Evolutionary conservation across 2,888 invertebrate genomes (phyloP).

Genomic region (Sericinus montela): DNA sequence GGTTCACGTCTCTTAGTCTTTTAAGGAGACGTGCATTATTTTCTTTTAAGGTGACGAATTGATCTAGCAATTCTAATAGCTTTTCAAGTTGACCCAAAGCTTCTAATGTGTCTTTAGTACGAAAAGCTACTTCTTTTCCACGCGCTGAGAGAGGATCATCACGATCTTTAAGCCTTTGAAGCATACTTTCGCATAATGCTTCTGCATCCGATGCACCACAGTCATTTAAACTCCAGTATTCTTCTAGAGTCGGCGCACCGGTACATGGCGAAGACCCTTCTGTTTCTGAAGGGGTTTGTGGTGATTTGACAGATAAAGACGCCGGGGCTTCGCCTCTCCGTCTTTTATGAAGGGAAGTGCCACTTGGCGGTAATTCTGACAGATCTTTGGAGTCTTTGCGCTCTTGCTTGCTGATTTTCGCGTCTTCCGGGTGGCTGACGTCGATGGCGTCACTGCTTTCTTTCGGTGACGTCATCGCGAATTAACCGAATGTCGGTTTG

Average conservation of each 20-base stretch:
- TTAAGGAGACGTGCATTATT: constrained; percentile 84
- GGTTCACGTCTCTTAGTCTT: constrained; percentile 85
- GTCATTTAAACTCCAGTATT: constrained; percentile 48
- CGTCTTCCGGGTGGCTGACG: constrained; percentile 30
- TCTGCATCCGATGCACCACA: constrained; percentile 48
- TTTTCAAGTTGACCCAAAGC: constrained; percentile 89
- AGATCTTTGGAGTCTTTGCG: constrained; percentile 46
- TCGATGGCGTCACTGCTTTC: constrained; percentile 56
- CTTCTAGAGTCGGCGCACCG: constrained; percentile 56
- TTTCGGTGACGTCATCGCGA: constrained; percentile 58
- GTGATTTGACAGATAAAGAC: constrained; percentile 55
- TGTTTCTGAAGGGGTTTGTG: constrained; percentile 60
- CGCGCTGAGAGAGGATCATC: constrained; percentile 71
- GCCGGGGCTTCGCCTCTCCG: constrained; percentile 62
- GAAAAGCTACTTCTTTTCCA: constrained; percentile 76
- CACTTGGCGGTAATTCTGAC: constrained; percentile 59
- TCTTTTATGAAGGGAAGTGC: constrained; percentile 65
- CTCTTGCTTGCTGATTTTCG: constrained; percentile 27
- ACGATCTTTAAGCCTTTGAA: constrained; percentile 57
- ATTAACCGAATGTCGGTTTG: constrained; percentile 35
- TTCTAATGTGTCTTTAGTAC: constrained; percentile 80
- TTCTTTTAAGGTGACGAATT: constrained; percentile 84
- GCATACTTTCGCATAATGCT: constrained; percentile 59
- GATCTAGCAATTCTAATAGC: constrained; percentile 87
- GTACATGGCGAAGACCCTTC: constrained; percentile 69